These are phyloP conservation scores for Carollia perspicillata DNA, from an alignment of 2,113 vertebrate species.

Conservation along the genomic window DNA sequence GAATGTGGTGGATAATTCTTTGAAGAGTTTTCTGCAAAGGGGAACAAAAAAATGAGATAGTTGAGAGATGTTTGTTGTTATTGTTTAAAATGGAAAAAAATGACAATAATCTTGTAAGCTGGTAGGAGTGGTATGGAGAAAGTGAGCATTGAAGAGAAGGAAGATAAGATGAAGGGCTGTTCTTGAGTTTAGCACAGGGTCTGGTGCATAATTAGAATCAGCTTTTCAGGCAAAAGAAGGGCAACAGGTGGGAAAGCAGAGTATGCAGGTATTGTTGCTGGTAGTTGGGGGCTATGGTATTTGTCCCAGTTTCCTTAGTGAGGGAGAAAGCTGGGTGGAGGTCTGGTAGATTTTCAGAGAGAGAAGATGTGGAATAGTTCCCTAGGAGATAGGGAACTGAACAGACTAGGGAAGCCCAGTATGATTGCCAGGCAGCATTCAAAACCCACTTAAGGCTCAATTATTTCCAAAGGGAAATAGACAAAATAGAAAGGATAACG, in stretches of 20 bases:
- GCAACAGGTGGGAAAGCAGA: background rate
- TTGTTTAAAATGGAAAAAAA: background rate
- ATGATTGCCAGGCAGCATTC: background rate
- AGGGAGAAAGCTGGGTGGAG: background rate
- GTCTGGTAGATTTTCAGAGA: background rate
- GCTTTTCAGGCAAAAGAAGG: background rate
- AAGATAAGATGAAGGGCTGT: background rate
- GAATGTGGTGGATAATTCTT: background rate
- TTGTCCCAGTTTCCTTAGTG: too few species aligned
- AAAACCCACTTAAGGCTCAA: background rate
- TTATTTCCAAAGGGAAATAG: background rate
- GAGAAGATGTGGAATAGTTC: background rate
- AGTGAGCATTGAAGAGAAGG: background rate
- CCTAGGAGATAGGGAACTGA: background rate
- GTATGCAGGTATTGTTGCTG: background rate
- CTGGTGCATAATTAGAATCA: background rate
- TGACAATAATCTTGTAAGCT: background rate
- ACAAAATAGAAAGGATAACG: background rate
- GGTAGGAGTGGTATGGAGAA: background rate
- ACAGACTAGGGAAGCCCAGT: background rate
- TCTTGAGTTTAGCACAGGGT: background rate
- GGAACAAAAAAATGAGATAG: background rate
- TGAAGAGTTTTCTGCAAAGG: background rate
- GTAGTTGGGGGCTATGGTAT: accelerated
- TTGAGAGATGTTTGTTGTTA: background rate